These are phyloP conservation scores for Odocoileus virginianus DNA, from an alignment of 2,113 vertebrate species.

Conservation along the genomic window DNA sequence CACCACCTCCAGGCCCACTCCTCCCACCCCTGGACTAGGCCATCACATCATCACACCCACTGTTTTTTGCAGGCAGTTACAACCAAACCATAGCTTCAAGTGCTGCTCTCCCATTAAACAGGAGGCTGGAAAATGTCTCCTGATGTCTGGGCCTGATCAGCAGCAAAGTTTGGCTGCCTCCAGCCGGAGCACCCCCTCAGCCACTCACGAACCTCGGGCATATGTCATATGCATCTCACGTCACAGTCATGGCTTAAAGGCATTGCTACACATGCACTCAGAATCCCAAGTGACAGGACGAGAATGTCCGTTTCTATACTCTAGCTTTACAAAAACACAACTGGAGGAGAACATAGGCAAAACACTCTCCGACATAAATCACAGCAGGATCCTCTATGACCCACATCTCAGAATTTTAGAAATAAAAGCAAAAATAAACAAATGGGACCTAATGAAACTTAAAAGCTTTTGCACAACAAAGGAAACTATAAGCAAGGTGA, in stretches of 20 bases:
- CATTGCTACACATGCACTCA: background rate
- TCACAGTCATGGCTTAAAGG: background rate
- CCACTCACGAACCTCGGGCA: rapidly evolving
- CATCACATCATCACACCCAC: background rate
- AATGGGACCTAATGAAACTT: too few species aligned
- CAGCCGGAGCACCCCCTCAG: rapidly evolving
- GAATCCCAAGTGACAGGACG: background rate
- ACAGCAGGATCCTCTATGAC: too few species aligned
- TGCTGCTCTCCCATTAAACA: background rate
- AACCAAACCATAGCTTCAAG: background rate
- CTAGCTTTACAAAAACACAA: background rate
- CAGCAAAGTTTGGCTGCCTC: background rate
- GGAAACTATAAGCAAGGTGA: too few species aligned
- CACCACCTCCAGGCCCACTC: background rate
- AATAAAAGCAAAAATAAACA: too few species aligned
- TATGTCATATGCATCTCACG: background rate
- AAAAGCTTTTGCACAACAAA: too few species aligned
- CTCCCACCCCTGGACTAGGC: background rate
- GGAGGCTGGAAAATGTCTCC: background rate
- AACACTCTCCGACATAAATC: too few species aligned
- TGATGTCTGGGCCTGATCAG: background rate
- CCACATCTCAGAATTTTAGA: too few species aligned
- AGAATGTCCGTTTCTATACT: background rate
- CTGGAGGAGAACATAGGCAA: too few species aligned
- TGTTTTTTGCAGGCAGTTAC: background rate